A percentile compares a stretch with the other conserved stretches of the same genome.
phyloP scores from a whole-genome alignment of 1,140 invertebrate genomes.

The Musca domestica region DNA sequence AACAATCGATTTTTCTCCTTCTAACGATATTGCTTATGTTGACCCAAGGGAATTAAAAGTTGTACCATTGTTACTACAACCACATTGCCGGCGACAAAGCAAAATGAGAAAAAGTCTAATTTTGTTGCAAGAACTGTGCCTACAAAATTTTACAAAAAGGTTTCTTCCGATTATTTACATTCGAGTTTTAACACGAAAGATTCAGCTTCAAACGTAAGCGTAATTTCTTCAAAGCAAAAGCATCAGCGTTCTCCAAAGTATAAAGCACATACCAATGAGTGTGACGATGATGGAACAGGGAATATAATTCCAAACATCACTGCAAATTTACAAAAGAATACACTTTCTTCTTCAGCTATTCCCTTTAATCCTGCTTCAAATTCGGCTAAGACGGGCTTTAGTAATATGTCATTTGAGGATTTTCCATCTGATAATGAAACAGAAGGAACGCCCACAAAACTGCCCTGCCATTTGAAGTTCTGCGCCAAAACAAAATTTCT shows the following conservation, averaged over 20 bases:
- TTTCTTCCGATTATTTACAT: conserved; percentile 1
- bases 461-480: conserved; percentile 63
- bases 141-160: conserved; percentile 48
- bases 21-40: conserved; percentile 33
- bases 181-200: no score
- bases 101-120: conserved; percentile 48
- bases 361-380: conserved; percentile 46
- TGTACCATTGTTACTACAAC: neutral
- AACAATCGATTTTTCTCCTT: conserved; percentile 49
- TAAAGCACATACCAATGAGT: conserved; percentile 46
- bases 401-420: conserved; percentile 79
- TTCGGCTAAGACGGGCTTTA: conserved; percentile 62
- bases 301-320: neutral
- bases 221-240: conserved; percentile 46
- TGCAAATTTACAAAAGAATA: conserved; percentile 28
- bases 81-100: conserved; percentile 27
- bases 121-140: conserved; percentile 48
- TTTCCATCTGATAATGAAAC: conserved; percentile 66
- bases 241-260: conserved; percentile 44
- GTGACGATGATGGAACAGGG: conserved; percentile 33
- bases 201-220: conserved; percentile 27
- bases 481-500: conserved; percentile 57
- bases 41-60: conserved; percentile 20
- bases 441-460: conserved; percentile 38
- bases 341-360: conserved; percentile 25